Percentiles rank a stretch among this genome's conserved stretches.
These are phyloP conservation scores for Muricea muricata DNA, from an alignment of 92 coral and sea anemone species.

Conservation along the genomic window DNA sequence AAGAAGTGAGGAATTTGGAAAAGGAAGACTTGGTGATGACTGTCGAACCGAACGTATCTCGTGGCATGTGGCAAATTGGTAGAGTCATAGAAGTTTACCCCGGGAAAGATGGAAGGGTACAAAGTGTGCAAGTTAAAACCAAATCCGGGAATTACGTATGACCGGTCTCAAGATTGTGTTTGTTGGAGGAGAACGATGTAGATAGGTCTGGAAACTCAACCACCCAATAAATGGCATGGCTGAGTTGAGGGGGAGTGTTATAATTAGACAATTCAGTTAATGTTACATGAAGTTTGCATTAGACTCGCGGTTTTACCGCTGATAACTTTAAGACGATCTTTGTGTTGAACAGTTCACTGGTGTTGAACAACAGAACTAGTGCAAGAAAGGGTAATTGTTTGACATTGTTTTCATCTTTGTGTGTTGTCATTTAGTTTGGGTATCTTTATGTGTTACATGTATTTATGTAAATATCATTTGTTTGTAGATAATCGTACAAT, in stretches of 20 bases:
- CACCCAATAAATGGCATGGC: not conserved
- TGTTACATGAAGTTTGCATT: too few relatives aligned
- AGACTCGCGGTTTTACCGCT: too few relatives aligned
- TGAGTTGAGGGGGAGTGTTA: constrained; percentile 31
- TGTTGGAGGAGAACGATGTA: constrained; percentile 1
- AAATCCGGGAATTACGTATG: constrained; percentile 43
- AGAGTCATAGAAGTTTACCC: constrained; percentile 20
- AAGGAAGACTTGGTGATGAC: constrained; percentile 44
- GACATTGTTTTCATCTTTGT: too few relatives aligned
- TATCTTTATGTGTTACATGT: too few relatives aligned
- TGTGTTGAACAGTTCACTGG: too few relatives aligned
- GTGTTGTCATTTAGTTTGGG: too few relatives aligned
- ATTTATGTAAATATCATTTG: too few relatives aligned
- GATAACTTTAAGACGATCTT: too few relatives aligned
- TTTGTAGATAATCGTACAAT: too few relatives aligned
- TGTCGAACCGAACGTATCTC: constrained; percentile 40
- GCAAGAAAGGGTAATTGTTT: too few relatives aligned
- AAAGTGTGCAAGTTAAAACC: constrained; percentile 56
- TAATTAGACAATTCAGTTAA: too few relatives aligned
- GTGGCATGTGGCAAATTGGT: constrained; percentile 28
- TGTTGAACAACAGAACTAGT: too few relatives aligned
- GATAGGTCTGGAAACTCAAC: not conserved
- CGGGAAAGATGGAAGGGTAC: constrained; percentile 52
- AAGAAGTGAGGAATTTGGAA: not conserved
- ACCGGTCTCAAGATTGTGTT: constrained; percentile 46